These are phyloP conservation scores for Anarhynchus alexandrinus DNA, from an alignment of 2,113 vertebrate species.

Conservation along the genomic window DNA sequence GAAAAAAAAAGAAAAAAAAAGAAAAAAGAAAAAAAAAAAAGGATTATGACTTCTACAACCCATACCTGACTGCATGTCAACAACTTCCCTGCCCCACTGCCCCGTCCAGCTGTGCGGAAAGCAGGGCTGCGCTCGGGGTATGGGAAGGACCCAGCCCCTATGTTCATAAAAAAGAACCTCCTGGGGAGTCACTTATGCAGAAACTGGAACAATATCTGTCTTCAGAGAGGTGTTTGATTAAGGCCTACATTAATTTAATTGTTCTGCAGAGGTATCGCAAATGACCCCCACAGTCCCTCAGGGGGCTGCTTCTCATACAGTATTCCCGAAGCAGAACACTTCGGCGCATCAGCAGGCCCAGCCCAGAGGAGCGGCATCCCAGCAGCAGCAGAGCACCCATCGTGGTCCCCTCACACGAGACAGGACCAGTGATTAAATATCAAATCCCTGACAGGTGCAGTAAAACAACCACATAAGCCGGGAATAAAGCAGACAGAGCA, in stretches of 20 bases:
- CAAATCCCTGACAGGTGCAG: neutral
- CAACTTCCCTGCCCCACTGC: neutral
- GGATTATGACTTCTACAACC: neutral
- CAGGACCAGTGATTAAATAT: neutral
- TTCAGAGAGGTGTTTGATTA: neutral
- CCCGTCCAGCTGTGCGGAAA: neutral
- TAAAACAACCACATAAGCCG: neutral
- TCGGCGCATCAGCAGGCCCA: rapidly evolving
- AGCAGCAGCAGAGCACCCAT: neutral
- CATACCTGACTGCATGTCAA: rapidly evolving
- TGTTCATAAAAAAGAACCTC: neutral
- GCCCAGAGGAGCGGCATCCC: neutral
- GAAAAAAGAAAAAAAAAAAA: no score
- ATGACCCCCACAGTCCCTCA: neutral
- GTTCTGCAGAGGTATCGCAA: neutral
- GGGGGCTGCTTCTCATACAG: neutral
- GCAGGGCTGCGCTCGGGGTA: neutral
- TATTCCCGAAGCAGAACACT: neutral
- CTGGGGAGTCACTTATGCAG: neutral
- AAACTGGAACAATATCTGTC: neutral
- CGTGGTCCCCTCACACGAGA: neutral
- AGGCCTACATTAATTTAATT: neutral
- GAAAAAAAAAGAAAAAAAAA: neutral
- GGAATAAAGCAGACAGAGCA: neutral
- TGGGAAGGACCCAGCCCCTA: neutral